These are phyloP conservation scores for Musca domestica DNA, from an alignment of 1,140 invertebrate species.

Conservation along the genomic window DNA sequence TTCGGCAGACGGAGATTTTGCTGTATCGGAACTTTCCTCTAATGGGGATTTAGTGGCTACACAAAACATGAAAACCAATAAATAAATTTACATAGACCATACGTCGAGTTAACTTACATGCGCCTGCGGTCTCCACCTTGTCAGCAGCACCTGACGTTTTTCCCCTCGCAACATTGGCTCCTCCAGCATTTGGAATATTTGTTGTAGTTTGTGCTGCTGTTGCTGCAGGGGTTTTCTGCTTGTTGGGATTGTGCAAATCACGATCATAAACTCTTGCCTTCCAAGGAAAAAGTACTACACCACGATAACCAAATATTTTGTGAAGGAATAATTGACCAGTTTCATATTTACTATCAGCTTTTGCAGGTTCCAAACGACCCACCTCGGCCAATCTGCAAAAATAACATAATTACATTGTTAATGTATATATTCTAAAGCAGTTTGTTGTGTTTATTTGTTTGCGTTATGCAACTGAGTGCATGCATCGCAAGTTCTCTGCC, in stretches of 20 bases:
- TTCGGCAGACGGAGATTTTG: background rate
- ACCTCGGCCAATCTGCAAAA: slow-evolving; percentile 61
- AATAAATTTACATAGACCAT: background rate
- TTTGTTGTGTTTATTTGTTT: slow-evolving; percentile 9
- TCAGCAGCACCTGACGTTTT: slow-evolving; percentile 22
- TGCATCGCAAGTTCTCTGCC: no score
- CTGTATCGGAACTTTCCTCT: background rate
- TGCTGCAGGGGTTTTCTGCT: slow-evolving; percentile 43
- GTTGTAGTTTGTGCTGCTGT: slow-evolving; percentile 52
- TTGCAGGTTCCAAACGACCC: slow-evolving; percentile 71
- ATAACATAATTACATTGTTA: background rate
- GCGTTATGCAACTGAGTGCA: background rate
- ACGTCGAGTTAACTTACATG: background rate
- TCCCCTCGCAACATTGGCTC: background rate
- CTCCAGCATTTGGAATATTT: background rate
- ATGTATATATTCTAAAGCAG: background rate
- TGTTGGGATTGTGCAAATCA: slow-evolving; percentile 65
- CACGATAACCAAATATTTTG: slow-evolving; percentile 92
- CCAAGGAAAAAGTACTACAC: slow-evolving; percentile 95
- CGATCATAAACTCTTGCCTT: slow-evolving; percentile 90
- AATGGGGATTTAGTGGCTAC: no score
- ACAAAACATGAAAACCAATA: no score
- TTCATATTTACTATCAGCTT: slow-evolving; percentile 86
- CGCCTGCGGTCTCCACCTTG: background rate
- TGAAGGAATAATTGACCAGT: slow-evolving; percentile 95